Conservation (phyloP, 2,113 vertebrate genomes). For the Penelope pileata region DNA sequence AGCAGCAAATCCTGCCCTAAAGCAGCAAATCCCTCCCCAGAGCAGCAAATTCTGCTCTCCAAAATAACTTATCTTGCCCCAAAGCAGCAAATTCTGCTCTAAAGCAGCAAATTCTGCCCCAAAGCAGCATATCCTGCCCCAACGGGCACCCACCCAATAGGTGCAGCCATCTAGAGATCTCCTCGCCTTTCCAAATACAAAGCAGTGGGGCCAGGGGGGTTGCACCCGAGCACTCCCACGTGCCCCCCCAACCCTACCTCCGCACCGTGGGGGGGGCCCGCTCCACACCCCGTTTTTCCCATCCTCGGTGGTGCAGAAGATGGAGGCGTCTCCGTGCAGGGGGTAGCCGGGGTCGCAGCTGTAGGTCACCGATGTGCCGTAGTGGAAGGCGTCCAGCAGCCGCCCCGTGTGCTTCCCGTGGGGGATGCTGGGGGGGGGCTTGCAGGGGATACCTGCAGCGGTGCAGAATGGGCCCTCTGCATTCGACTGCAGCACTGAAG, state of each 20-base stretch:
- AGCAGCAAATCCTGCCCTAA: not conserved
- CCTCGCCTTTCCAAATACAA: accelerated
- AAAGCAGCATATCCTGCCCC: not conserved
- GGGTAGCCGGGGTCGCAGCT: constrained; percentile 18
- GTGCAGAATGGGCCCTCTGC: not conserved
- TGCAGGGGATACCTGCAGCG: constrained; percentile 66
- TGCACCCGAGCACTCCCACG: accelerated
- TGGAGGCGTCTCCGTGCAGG: constrained; percentile 40
- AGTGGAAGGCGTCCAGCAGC: constrained; percentile 33
- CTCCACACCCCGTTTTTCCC: constrained; percentile 65
- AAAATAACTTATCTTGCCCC: no score
- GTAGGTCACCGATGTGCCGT: constrained; percentile 52
- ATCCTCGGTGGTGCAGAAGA: constrained; percentile 68
- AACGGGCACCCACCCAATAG: not conserved
- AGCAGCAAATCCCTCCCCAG: not conserved
- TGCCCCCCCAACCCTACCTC: not conserved
- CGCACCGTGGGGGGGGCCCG: not conserved
- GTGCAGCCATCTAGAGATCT: accelerated
- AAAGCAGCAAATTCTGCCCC: not conserved
- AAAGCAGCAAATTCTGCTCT: no score
- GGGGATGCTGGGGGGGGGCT: constrained; percentile 53
- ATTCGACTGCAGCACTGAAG: not conserved
- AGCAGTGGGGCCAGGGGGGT: accelerated
- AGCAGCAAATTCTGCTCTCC: no score
- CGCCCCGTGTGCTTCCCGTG: constrained; percentile 32